Percentiles rank a stretch among this genome's conserved stretches.
Evolutionary conservation across 2,888 invertebrate species (phyloP).

Genomic region (Tiliacea citrago): DNA sequence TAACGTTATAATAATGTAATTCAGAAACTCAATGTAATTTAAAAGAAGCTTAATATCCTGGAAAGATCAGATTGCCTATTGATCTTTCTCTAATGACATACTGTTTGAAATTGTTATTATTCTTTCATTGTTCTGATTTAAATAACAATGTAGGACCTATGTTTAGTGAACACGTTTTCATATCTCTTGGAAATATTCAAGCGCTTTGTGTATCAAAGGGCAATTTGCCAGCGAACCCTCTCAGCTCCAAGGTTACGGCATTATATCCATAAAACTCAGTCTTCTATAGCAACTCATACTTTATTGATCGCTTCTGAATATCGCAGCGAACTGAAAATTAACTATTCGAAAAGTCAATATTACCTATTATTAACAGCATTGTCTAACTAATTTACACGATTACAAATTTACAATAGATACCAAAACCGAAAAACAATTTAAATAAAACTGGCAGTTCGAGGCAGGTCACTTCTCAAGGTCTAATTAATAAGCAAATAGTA

Average conservation of each 20-base stretch:
- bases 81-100: slow-evolving; percentile 5
- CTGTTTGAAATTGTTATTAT: slow-evolving; percentile 27
- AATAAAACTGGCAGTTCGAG: slow-evolving; percentile 27
- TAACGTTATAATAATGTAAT: not conserved
- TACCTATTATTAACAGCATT: slow-evolving; percentile 8
- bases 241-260: slow-evolving; percentile 15
- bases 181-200: slow-evolving; percentile 2
- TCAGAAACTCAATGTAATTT: slow-evolving; percentile 7
- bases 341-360: slow-evolving; percentile 13
- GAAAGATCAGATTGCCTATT: slow-evolving; percentile 8
- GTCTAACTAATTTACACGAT: slow-evolving; percentile 21
- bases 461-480: slow-evolving; percentile 49
- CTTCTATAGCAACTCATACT: not conserved
- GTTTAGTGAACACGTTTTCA: slow-evolving; percentile 22
- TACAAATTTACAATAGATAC: slow-evolving; percentile 25
- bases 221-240: slow-evolving; percentile 1
- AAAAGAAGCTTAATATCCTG: not conserved
- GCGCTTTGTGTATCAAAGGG: slow-evolving; percentile 21
- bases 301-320: slow-evolving; percentile 22
- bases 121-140: slow-evolving; percentile 7
- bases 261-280: slow-evolving; percentile 18
- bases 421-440: slow-evolving; percentile 24
- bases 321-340: not conserved
- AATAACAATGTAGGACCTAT: not conserved
- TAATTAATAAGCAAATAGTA: slow-evolving; percentile 39